These are phyloP conservation scores for Muscicapa striata DNA, from an alignment of 2,797 vertebrate species.

Conservation along the genomic window DNA sequence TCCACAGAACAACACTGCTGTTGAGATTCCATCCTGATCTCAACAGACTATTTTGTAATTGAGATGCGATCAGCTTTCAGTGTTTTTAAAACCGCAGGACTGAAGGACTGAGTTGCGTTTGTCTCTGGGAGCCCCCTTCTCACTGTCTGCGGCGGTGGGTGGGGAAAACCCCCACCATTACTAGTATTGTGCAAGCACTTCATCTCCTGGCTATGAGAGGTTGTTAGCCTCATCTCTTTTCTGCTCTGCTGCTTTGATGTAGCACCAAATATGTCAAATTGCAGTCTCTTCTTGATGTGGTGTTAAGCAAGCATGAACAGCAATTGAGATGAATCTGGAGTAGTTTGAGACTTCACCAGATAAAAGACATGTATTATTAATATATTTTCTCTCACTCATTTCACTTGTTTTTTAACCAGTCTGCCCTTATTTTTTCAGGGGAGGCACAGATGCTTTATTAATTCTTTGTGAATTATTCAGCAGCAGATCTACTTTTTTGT, in stretches of 20 bases:
- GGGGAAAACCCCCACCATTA: background rate
- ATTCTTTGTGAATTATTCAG: background rate
- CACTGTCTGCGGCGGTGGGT: background rate
- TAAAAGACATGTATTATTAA: background rate
- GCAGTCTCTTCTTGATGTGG: background rate
- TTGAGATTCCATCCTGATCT: background rate
- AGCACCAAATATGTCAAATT: constrained; percentile 1
- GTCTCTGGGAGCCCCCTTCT: background rate
- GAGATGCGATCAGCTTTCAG: background rate
- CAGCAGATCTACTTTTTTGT: constrained; percentile 18
- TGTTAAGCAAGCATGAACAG: background rate
- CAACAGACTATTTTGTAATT: background rate
- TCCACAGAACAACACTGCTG: background rate
- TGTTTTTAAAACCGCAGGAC: background rate
- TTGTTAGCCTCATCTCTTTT: background rate
- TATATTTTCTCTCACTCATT: background rate
- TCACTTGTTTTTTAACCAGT: background rate
- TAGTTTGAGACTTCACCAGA: background rate
- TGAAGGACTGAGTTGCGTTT: background rate
- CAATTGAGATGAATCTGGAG: background rate
- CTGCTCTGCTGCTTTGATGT: constrained; percentile 25
- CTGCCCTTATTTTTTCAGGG: background rate
- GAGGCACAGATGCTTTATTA: background rate
- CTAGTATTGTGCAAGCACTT: background rate
- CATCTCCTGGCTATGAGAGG: background rate